Evolutionary conservation across 1,140 invertebrate species (phyloP).

Genomic region (Leptonema lineaticorne): DNA sequence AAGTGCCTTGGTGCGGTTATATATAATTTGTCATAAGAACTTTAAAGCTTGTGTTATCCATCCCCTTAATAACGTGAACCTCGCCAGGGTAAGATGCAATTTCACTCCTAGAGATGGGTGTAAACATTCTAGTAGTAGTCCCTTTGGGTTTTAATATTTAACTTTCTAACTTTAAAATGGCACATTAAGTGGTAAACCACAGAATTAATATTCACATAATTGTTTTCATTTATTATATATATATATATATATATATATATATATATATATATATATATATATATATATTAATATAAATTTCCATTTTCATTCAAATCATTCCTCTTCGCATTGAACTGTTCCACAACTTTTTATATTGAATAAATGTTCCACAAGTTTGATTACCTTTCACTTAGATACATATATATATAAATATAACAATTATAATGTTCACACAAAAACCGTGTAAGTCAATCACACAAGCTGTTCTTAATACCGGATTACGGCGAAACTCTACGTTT

Average conservation of each 20-base stretch:
- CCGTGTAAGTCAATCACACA: constrained; percentile 17
- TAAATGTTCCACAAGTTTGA: constrained; percentile 2
- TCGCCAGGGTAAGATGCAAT: constrained; percentile 18
- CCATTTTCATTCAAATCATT: no score
- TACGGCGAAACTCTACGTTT: constrained; percentile 27
- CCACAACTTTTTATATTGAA: constrained; percentile 26
- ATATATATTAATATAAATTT: not conserved
- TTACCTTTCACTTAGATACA: constrained; percentile 16
- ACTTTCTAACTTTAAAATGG: constrained; percentile 40
- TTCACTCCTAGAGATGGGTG: constrained; percentile 26
- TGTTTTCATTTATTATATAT: constrained; percentile 15
- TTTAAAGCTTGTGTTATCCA: constrained; percentile 43
- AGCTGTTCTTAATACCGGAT: constrained; percentile 25
- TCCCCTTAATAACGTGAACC: constrained; percentile 18
- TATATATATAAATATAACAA: no score
- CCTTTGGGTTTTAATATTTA: constrained; percentile 30
- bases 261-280: not conserved
- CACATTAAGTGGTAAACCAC: constrained; percentile 42
- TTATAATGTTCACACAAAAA: constrained; percentile 14
- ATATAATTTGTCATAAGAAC: constrained; percentile 43
- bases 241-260: not conserved
- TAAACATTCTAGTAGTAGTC: constrained; percentile 14
- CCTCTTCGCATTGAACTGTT: constrained; percentile 13
- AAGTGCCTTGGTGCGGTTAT: constrained; percentile 42
- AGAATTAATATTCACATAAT: constrained; percentile 30